Percentiles rank a stretch among this genome's conserved stretches.
These are phyloP conservation scores for Chaunax sp. DNA, from an alignment of 2,797 vertebrate genomes.

Conservation along the genomic window DNA sequence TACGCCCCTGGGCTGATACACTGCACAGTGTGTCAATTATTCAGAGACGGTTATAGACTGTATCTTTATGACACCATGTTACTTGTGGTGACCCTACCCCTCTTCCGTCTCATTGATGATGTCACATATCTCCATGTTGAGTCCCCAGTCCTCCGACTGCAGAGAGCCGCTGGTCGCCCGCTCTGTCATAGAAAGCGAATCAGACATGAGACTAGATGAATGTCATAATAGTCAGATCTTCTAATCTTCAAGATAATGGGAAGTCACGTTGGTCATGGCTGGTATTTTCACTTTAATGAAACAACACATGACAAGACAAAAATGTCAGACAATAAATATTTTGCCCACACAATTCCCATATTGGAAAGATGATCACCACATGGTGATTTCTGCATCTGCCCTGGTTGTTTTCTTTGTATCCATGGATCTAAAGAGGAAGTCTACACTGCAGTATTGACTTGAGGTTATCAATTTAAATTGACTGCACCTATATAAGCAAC, in stretches of 20 bases:
- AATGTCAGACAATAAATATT: not conserved
- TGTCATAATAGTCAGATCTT: not conserved
- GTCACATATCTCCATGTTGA: slow-evolving; percentile 99
- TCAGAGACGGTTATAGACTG: not conserved
- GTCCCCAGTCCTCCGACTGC: slow-evolving; percentile 92
- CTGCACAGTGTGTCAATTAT: not conserved
- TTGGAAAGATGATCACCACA: not conserved
- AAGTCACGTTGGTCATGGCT: too few relatives aligned
- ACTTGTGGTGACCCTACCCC: slow-evolving; percentile 80
- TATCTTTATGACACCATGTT: not conserved
- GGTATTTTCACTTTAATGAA: too few relatives aligned
- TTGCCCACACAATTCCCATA: not conserved
- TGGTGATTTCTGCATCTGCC: not conserved
- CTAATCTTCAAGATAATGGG: too few relatives aligned
- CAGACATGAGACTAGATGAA: not conserved
- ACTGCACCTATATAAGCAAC: too few relatives aligned
- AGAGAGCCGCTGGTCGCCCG: slow-evolving; percentile 88
- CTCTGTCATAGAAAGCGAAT: slow-evolving; percentile 80
- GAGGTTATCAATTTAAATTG: too few relatives aligned
- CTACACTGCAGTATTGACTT: not conserved
- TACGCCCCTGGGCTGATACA: too few relatives aligned
- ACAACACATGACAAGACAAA: not conserved
- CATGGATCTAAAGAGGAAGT: not conserved
- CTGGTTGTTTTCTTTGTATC: not conserved
- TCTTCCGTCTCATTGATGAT: slow-evolving; percentile 98